phyloP scores from a whole-genome alignment of 2,797 vertebrate species.

The Enteromius treurensis region DNA sequence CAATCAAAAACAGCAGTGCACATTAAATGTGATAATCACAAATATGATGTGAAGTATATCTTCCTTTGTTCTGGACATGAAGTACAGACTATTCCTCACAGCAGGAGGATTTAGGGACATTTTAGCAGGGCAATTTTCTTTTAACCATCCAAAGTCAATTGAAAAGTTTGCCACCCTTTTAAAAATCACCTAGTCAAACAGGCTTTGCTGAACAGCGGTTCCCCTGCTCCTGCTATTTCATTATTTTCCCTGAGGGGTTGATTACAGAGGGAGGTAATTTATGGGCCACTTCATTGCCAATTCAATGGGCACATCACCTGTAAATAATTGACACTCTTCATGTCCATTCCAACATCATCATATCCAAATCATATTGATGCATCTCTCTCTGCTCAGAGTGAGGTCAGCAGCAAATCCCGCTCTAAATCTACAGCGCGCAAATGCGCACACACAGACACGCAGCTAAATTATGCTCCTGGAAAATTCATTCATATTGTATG shows the following conservation, averaged over 20 bases:
- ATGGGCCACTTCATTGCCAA: conserved; percentile 77
- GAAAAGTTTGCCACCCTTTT: conserved; percentile 64
- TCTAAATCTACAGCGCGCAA: conserved; percentile 68
- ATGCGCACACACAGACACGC: conserved; percentile 32
- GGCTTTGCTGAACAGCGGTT: conserved; percentile 44
- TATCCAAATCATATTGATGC: conserved; percentile 76
- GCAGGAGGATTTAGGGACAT: conserved; percentile 71
- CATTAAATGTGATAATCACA: conserved; percentile 45
- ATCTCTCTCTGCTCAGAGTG: conserved; percentile 66
- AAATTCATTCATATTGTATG: conserved; percentile 44
- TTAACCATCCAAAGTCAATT: conserved; percentile 72
- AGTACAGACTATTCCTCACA: conserved; percentile 69
- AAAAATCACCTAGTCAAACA: conserved; percentile 54
- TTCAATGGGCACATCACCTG: conserved; percentile 80
- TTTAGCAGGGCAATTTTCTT: conserved; percentile 71
- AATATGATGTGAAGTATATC: conserved; percentile 31
- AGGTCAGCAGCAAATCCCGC: conserved; percentile 66
- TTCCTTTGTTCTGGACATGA: conserved; percentile 47
- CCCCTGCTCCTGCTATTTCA: conserved; percentile 66
- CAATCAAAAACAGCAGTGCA: conserved; percentile 4
- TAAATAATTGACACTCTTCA: conserved; percentile 83
- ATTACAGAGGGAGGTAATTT: conserved; percentile 79
- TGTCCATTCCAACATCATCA: conserved; percentile 79
- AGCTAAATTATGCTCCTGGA: conserved; percentile 35
- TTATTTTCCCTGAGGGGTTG: conserved; percentile 76